These are phyloP conservation scores for Chesias legatella DNA, from an alignment of 2,888 invertebrate genomes.

Conservation along the genomic window DNA sequence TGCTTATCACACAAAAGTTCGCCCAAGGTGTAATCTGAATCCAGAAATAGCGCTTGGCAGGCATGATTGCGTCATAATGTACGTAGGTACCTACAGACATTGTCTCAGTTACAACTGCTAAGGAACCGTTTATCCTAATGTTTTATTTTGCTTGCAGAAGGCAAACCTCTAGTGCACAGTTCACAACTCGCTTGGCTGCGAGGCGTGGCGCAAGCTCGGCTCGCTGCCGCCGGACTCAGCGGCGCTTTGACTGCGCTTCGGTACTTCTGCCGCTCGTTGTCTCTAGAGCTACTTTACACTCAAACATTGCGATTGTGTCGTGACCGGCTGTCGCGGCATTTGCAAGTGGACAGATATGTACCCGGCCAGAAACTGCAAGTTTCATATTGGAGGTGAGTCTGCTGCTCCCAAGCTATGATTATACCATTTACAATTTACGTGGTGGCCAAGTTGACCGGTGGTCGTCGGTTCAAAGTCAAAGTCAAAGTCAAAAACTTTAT, in stretches of 20 bases:
- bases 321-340: slow-evolving; percentile 93
- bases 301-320: slow-evolving; percentile 93
- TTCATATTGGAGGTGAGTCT: slow-evolving; percentile 93
- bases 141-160: slow-evolving; percentile 81
- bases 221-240: slow-evolving; percentile 89
- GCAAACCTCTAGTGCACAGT: slow-evolving; percentile 96
- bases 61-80: too few relatives aligned
- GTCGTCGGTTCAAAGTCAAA: too few relatives aligned
- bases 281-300: slow-evolving; percentile 93
- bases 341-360: slow-evolving; percentile 93
- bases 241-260: slow-evolving; percentile 84
- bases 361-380: slow-evolving; percentile 93
- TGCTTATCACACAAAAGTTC: too few relatives aligned
- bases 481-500: too few relatives aligned
- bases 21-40: too few relatives aligned
- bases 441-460: too few relatives aligned
- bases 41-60: too few relatives aligned
- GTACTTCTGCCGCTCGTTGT: slow-evolving; percentile 96
- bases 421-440: too few relatives aligned
- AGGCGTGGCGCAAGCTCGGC: slow-evolving; percentile 93
- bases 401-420: too few relatives aligned
- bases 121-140: too few relatives aligned
- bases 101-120: too few relatives aligned
- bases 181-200: slow-evolving; percentile 96
- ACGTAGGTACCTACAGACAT: too few relatives aligned